Evolutionary conservation across 2,888 invertebrate genomes (phyloP).

Genomic region (Netelia inedita): DNA sequence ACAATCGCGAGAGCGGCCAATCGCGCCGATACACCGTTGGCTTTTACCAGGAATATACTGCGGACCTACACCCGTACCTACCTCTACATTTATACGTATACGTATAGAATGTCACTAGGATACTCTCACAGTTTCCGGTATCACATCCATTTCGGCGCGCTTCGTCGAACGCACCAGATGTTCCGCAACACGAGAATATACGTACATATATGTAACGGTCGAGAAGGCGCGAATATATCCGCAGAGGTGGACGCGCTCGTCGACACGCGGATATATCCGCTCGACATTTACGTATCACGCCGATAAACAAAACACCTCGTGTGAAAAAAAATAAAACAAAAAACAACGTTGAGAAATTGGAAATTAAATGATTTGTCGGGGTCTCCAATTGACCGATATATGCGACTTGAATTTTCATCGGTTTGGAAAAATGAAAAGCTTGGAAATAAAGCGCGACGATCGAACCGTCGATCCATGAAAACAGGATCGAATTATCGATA

Average conservation of each 20-base stretch:
- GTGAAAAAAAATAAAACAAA: slow-evolving; percentile 5
- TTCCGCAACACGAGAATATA: not conserved
- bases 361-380: not conserved
- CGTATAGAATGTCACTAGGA: slow-evolving; percentile 16
- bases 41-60: slow-evolving; percentile 45
- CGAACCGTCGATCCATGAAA: not conserved
- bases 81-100: not conserved
- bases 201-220: slow-evolving; percentile 37
- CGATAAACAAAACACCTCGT: slow-evolving; percentile 22
- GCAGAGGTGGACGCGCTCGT: slow-evolving; percentile 1
- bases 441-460: too few species aligned
- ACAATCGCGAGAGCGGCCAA: slow-evolving; percentile 64
- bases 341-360: not conserved
- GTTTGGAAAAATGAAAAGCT: too few species aligned
- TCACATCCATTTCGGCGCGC: slow-evolving; percentile 49
- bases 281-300: slow-evolving; percentile 20
- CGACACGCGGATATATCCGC: slow-evolving; percentile 1
- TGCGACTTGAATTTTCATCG: too few species aligned
- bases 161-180: slow-evolving; percentile 47
- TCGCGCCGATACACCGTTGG: slow-evolving; percentile 39
- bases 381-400: too few species aligned
- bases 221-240: slow-evolving; percentile 38
- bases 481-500: slow-evolving; percentile 41
- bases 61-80: not conserved
- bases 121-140: slow-evolving; percentile 35